Evolutionary conservation across 2,888 invertebrate genomes (phyloP).

Genomic region (Enchytraeus crypticus): DNA sequence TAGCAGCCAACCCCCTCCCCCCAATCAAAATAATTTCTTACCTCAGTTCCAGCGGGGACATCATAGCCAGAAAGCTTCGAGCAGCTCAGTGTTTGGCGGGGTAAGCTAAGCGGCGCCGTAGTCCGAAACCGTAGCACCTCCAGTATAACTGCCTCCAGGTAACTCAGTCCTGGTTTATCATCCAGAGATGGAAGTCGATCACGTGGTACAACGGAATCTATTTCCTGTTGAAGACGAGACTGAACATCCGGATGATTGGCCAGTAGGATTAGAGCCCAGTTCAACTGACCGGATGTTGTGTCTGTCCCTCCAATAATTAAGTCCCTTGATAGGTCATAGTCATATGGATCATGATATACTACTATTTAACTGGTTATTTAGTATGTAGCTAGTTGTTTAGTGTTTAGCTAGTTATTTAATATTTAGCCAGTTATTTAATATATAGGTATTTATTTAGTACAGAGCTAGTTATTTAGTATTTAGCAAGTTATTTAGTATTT

Average conservation of each 20-base stretch:
- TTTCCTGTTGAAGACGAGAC: neutral
- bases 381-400: too few relatives aligned
- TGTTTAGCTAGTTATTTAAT: too few relatives aligned
- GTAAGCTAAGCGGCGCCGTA: neutral
- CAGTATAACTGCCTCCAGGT: conserved; percentile 2
- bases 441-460: too few relatives aligned
- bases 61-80: neutral
- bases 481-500: too few relatives aligned
- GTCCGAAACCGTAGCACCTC: conserved; percentile 5
- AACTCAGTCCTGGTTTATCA: neutral
- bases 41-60: neutral
- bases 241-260: conserved; percentile 6
- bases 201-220: neutral
- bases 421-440: too few relatives aligned
- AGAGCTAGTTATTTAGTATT: too few relatives aligned
- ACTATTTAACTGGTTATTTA: too few relatives aligned
- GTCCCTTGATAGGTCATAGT: too few relatives aligned
- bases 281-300: neutral
- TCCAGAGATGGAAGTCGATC: conserved; percentile 1
- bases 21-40: too few relatives aligned
- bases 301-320: conserved; percentile 4
- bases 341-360: too few relatives aligned
- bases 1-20: too few relatives aligned
- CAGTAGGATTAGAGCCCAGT: conserved; percentile 1
- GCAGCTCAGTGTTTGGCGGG: conserved; percentile 1